These are phyloP conservation scores for Flabesymbios commensalis DNA, from an alignment of 2,888 invertebrate genomes.

Conservation along the genomic window DNA sequence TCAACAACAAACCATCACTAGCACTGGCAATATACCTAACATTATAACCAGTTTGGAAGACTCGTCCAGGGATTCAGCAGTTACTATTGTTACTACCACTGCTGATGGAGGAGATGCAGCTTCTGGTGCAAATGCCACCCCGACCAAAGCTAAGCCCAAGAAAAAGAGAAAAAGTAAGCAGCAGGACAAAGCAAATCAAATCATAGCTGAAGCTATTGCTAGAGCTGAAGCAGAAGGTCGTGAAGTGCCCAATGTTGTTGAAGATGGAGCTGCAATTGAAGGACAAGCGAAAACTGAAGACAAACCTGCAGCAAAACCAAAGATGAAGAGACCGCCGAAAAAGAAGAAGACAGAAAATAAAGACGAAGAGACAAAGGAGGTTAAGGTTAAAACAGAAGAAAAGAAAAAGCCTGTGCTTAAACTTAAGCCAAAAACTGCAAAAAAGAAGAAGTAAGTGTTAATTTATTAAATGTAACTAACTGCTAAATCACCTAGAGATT, in stretches of 20 bases:
- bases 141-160: constrained; percentile 16
- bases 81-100: not conserved
- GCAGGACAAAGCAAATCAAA: constrained; percentile 1
- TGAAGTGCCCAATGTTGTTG: not conserved
- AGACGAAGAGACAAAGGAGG: not conserved
- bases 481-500: too few relatives aligned
- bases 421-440: constrained; percentile 21
- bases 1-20: too few relatives aligned
- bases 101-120: not conserved
- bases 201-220: not conserved
- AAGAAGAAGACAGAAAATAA: constrained; percentile 18
- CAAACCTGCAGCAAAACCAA: not conserved
- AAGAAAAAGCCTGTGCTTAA: constrained; percentile 8
- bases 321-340: not conserved
- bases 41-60: too few relatives aligned
- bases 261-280: not conserved
- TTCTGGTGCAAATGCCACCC: not conserved
- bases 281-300: not conserved
- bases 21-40: too few relatives aligned
- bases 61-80: not conserved
- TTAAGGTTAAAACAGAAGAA: not conserved
- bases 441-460: constrained; percentile 39
- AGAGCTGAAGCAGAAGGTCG: constrained; percentile 1
- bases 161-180: constrained; percentile 18
- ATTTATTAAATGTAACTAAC: not conserved